Base-by-base conservation (phyloP, 2,113 vertebrate genomes). In the Lates calcarifer region DNA sequence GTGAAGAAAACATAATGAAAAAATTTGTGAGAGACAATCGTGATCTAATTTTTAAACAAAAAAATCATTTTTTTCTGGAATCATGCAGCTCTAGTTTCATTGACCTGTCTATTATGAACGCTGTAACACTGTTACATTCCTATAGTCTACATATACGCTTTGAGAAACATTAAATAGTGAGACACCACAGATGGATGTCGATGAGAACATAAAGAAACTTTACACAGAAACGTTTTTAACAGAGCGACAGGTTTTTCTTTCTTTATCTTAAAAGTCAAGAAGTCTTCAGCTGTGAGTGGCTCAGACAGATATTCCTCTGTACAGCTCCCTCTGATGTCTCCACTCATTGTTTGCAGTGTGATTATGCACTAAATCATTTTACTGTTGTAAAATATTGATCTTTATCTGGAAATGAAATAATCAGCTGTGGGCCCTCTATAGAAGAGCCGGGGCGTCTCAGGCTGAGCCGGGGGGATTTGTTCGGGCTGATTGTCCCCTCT, bases 391-490 rank as follows among this genome's bases (percentile, higher is more conserved):
- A 90, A 90, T 89, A 88, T 86, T 85, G 85, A 90, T 91, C 88
- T 90, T 87, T 86, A 79, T 83, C 72, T 86, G 29, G 51, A 88
- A 86, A 87, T 91, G 79, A 87, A 90, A 75, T 91, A 79, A 93
- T 92, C 74, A 92, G 84, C 80, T 11, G 70, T 12, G 43, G 31
- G 65, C 33, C 78, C 85, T 91, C 90, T 91, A 53, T 65, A 89
- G 79, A 6, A 76, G 79, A 90, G 86, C 85, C 65, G 29, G 45
- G 68, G 56, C 51, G 67, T 72, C 84, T 88, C 66, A 64, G 85
- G 60, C 80, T 67, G 78, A 71, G 85, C 76, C 29, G 26, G 61
- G 79, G 86, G 91, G 90, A 89, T 93, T 92, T 90, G 90, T 58
- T 47, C 24, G 26, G 41, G 15, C 72, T 90, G 77, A 88, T 90